Percentiles rank a stretch among this genome's conserved stretches.
These are phyloP conservation scores for Morinoia aosen DNA, from an alignment of 2,888 invertebrate species.

Conservation along the genomic window DNA sequence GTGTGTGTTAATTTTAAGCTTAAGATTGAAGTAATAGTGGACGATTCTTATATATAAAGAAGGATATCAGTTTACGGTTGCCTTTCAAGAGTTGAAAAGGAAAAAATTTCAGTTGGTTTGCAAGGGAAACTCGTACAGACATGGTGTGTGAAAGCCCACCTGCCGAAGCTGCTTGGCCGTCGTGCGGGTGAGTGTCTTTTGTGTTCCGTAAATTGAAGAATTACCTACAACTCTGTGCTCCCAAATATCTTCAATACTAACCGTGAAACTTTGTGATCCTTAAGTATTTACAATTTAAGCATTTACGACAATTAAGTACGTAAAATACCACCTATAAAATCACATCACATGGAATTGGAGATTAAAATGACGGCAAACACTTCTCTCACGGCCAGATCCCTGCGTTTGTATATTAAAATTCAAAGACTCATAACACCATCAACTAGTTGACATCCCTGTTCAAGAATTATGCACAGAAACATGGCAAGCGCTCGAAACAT, in stretches of 20 bases:
- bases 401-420: no score
- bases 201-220: background rate
- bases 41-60: background rate
- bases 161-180: background rate
- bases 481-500: no score
- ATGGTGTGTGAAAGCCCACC: constrained; percentile 14
- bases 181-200: constrained; percentile 2
- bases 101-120: no score
- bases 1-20: background rate
- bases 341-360: no score
- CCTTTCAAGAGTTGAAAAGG: no score
- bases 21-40: background rate
- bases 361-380: no score
- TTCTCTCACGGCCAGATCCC: no score
- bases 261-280: background rate
- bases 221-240: background rate
- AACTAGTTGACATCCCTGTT: no score
- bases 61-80: background rate
- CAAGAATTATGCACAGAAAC: no score
- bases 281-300: background rate
- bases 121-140: background rate
- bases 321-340: no score
- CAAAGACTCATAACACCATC: no score
- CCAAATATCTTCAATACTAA: background rate
- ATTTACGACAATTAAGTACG: no score